Conservation (phyloP, 2,113 vertebrate genomes). For the Marmota flaviventris region DNA sequence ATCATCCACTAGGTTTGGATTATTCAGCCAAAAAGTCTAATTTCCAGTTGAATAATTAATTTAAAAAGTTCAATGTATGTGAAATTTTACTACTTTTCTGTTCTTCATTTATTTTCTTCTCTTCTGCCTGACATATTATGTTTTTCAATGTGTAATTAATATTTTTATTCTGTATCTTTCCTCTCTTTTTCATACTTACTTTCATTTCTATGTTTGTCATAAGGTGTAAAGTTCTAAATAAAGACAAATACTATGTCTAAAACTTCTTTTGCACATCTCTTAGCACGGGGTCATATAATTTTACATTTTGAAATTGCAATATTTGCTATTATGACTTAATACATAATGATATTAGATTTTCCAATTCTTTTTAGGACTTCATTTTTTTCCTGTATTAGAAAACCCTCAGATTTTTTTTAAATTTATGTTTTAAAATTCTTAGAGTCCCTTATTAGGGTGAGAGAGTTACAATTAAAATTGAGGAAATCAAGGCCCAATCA, state of each 20-base stretch:
- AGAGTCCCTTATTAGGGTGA: not conserved
- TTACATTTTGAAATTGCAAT: not conserved
- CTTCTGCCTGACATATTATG: not conserved
- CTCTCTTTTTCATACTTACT: constrained; percentile 8
- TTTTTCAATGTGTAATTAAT: not conserved
- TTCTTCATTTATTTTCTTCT: not conserved
- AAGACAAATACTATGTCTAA: not conserved
- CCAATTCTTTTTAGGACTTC: not conserved
- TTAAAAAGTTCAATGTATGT: constrained; percentile 10
- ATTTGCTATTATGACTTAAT: constrained; percentile 53
- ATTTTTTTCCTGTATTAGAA: not conserved
- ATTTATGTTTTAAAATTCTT: not conserved
- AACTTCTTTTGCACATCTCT: constrained; percentile 34
- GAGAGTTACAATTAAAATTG: constrained; percentile 15
- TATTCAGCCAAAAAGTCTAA: not conserved
- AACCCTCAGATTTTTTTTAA: not conserved
- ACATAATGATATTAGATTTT: not conserved
- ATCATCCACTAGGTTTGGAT: not conserved
- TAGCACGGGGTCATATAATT: not conserved
- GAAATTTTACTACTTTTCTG: constrained; percentile 20
- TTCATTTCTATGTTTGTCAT: constrained; percentile 46
- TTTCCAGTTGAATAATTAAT: not conserved
- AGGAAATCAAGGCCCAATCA: constrained; percentile 3
- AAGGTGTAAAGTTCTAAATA: constrained; percentile 14
- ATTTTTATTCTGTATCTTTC: constrained; percentile 37